Conservation (phyloP, 2,888 invertebrate species). For the Urechis unicinctus region DNA sequence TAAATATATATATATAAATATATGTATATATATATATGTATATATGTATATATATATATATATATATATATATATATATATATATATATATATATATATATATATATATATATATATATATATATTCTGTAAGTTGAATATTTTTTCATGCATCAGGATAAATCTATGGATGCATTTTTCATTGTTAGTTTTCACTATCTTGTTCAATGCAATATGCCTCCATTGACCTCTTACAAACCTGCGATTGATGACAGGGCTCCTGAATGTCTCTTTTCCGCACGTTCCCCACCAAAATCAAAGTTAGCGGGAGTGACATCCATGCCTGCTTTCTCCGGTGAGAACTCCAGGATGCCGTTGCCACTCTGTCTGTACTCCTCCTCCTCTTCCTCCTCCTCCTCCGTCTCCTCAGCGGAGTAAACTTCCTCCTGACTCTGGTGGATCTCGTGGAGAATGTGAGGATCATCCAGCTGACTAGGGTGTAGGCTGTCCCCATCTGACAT, state of each 20-base stretch:
- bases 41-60: no score
- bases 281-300: slow-evolving; percentile 64
- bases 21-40: no score
- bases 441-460: not conserved
- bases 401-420: not conserved
- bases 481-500: slow-evolving; percentile 1
- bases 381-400: slow-evolving; percentile 21
- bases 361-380: slow-evolving; percentile 45
- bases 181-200: no score
- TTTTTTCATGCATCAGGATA: no score
- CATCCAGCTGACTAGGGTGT: no score
- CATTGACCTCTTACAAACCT: slow-evolving; percentile 11
- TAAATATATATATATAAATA: no score
- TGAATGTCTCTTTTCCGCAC: slow-evolving; percentile 6
- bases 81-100: no score
- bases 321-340: slow-evolving; percentile 79
- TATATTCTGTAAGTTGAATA: no score
- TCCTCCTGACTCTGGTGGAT: not conserved
- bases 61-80: no score
- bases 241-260: slow-evolving; percentile 17
- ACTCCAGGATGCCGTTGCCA: slow-evolving; percentile 60
- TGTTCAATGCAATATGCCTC: not conserved
- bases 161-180: not conserved
- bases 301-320: slow-evolving; percentile 81
- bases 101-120: no score